Evolutionary conservation across 35 echinoderm and acorn worm genomes (phyloP).

Genomic region (Heliocidaris erythrogramma): DNA sequence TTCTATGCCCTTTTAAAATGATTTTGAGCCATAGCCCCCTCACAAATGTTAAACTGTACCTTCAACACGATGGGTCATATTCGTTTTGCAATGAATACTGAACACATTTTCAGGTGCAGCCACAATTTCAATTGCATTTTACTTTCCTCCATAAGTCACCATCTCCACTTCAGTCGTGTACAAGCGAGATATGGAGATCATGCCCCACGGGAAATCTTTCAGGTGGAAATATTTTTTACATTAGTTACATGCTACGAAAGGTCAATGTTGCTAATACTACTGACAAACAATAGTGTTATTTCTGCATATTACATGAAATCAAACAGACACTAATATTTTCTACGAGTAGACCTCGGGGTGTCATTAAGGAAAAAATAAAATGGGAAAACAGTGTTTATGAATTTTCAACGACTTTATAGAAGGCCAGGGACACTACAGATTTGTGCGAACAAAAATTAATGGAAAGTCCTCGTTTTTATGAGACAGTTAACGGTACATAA

Average conservation of each 20-base stretch:
- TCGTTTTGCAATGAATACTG: background rate
- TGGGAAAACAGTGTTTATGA: too few species aligned
- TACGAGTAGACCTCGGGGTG: too few species aligned
- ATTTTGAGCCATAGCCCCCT: background rate
- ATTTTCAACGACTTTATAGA: too few species aligned
- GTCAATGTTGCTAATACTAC: background rate
- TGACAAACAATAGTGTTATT: background rate
- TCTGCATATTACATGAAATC: background rate
- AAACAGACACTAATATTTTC: background rate
- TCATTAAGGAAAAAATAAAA: too few species aligned
- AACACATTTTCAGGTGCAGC: background rate
- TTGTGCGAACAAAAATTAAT: too few species aligned
- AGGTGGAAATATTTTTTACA: background rate
- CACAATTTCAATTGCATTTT: background rate
- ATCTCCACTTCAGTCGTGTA: background rate
- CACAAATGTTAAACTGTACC: too few species aligned
- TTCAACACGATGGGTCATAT: background rate
- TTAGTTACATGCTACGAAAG: background rate
- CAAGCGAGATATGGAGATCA: background rate
- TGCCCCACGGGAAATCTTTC: background rate
- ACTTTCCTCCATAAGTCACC: background rate
- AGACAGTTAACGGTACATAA: background rate
- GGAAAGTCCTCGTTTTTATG: background rate
- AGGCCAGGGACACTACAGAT: too few species aligned
- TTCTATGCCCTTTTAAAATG: background rate